Base-by-base conservation (phyloP, 2,888 invertebrate species). In the Andrena hattorfiana region DNA sequence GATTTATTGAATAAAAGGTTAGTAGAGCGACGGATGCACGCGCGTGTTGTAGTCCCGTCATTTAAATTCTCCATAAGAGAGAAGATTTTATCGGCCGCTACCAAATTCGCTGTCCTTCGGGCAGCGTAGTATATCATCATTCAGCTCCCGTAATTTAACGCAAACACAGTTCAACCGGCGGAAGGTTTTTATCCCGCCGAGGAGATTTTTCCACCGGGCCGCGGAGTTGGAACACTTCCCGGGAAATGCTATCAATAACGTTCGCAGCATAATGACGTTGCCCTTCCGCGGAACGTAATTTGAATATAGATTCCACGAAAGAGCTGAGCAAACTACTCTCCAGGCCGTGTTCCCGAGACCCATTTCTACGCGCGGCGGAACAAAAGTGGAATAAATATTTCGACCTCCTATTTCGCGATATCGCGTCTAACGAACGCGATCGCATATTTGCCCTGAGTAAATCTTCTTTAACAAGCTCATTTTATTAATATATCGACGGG, bases 291-390 rank as follows among this genome's bases (percentile, higher is more conserved):
- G 30, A 30, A 49, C 16, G 30, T 30, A 75, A 75, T 71, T 75
- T 71, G 49, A 75, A 75, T 75, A 75, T 71, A 62, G 71, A 75
- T 75, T 75, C n/a, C 35, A 5, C 62, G 3, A 20, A n/a, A 1
- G 28, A 64, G 2, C 60, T 8, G 49, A 26, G 32, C 32, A 60
- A 49, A 20, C 70, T 48, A 13, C 8, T 10, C 13, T 7, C 26
- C 8, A 1, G 35, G 16, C 48, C 26, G 26, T 13, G 8, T 30
- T 60, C 30, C 5, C 5, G 13, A n/a, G 20, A 63, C 13, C 13
- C 3, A 4, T 10, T 20, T 35, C 20, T 13, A 8, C 23, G 63
- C 5, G 20, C 2, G 4, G 23, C 13, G 42, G 20, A 35, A 35
- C 63, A 20, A 35, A 10, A 35, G 20, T 35, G 23, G 8, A 63